Base-by-base conservation (phyloP, 1,140 invertebrate genomes). In the Brachionus rubens region DNA sequence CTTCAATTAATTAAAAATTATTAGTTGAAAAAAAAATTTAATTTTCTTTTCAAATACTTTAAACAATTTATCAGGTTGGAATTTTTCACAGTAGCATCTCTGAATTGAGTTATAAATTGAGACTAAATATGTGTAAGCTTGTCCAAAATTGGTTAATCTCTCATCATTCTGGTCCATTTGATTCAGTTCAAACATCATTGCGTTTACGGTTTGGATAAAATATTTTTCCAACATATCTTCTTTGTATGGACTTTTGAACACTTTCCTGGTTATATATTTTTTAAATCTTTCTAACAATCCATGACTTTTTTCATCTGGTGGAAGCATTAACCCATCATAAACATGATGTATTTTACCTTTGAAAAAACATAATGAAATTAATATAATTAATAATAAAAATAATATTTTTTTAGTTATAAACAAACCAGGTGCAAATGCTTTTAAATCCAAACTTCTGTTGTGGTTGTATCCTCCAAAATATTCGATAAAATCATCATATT, bases 181-280 rank as follows among this genome's bases (percentile, higher is more conserved):
- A n/a, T 36, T 7, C 26, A 65, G 9, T 65, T 65, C 59, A 12
- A 43, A 21, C 21, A 65, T 36, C 59, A 65, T 65, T n/a, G 59
- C 59, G 9, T 24, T 65, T 6, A 43, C n/a, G 24, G 59, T 43
- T 12, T 43, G 9, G 12, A 14, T 36, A 7, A 65, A n/a, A 24
- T 65, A 24, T 3, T 43, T 43, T 7, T 14, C 19, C 10, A 41
- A 14, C n/a, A 65, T 24, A 14, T 43, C 40, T 43, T 21, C 6
- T 24, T 36, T 14, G 12, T 24, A 65, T 12, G 43, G 43, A 12
- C 21, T 65, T 41, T 65, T 65, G 3, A 65, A 0, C 24, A 46
- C 41, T 43, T 65, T 65, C 0, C 7, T 0, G 10, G 21, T 14
- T 12, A 43, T n/a, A 3, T 6, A 14, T 21, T 21, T 28, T 65